Conservation (phyloP, 2,797 vertebrate genomes). For the Eutrigla gurnardus region DNA sequence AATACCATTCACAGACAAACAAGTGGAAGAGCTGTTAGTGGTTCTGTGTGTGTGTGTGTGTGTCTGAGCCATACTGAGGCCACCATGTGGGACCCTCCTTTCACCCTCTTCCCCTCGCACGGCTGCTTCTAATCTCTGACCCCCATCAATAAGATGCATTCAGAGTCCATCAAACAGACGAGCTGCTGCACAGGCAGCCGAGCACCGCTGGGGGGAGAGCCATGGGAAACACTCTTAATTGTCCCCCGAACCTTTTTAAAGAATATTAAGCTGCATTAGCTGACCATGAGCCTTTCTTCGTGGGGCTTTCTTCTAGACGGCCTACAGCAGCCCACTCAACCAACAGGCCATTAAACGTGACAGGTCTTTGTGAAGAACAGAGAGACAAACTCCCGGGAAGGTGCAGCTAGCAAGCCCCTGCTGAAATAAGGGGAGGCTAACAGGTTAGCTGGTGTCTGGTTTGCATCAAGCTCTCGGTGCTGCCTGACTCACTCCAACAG, state of each 20-base stretch:
- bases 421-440: slow-evolving; percentile 65
- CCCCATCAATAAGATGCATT: slow-evolving; percentile 88
- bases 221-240: slow-evolving; percentile 88
- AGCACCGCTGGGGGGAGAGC: slow-evolving; percentile 80
- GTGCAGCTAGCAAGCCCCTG: slow-evolving; percentile 63
- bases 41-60: slow-evolving; percentile 46
- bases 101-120: slow-evolving; percentile 71
- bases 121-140: slow-evolving; percentile 86
- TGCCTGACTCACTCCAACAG: slow-evolving; percentile 57
- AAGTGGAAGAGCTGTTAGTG: slow-evolving; percentile 82
- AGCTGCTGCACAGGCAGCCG: slow-evolving; percentile 80
- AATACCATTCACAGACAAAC: slow-evolving; percentile 81
- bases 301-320: slow-evolving; percentile 78
- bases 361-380: slow-evolving; percentile 84
- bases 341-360: slow-evolving; percentile 87
- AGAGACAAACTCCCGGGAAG: slow-evolving; percentile 74
- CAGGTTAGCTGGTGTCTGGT: slow-evolving; percentile 78
- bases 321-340: slow-evolving; percentile 84
- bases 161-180: slow-evolving; percentile 85
- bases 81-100: slow-evolving; percentile 73
- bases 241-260: slow-evolving; percentile 85
- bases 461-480: slow-evolving; percentile 71
- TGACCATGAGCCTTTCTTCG: slow-evolving; percentile 84
- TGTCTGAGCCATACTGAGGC: slow-evolving; percentile 63
- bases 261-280: slow-evolving; percentile 89